Evolutionary conservation across 2,113 vertebrate genomes (phyloP).

Genomic region (Nesogale talazaci): DNA sequence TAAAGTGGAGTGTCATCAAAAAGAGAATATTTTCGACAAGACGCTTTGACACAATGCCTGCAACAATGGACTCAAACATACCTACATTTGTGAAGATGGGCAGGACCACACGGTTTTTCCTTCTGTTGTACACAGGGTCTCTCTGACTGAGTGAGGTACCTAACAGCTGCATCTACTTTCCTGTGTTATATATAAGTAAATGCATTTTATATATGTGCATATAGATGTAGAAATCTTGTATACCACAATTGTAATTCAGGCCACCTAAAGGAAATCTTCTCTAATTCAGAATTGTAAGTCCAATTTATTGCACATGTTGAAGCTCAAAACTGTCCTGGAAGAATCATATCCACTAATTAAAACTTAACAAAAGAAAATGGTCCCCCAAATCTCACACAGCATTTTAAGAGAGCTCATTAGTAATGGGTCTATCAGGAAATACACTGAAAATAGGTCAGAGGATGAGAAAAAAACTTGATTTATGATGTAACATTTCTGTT

Average conservation of each 20-base stretch:
- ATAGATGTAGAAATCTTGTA: background rate
- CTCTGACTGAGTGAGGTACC: too few species aligned
- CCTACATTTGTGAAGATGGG: too few species aligned
- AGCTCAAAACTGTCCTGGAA: background rate
- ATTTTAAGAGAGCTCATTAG: background rate
- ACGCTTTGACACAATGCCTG: too few species aligned
- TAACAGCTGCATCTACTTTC: background rate
- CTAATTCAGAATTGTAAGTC: background rate
- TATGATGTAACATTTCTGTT: background rate
- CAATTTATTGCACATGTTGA: background rate
- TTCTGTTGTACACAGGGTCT: too few species aligned
- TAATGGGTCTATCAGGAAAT: background rate
- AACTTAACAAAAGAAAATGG: background rate
- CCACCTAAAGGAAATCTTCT: background rate
- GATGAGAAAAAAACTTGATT: slow-evolving; percentile 33
- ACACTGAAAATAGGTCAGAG: slow-evolving; percentile 35
- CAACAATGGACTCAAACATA: too few species aligned
- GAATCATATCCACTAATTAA: background rate
- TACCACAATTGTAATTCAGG: background rate
- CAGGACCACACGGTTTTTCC: too few species aligned
- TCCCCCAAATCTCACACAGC: background rate
- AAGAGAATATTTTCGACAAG: too few species aligned
- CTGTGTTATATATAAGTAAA: background rate
- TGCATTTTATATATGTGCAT: background rate
- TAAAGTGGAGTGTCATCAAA: too few species aligned